Evolutionary conservation across 1,140 invertebrate species (phyloP).

Genomic region (Leucophenga varia): DNA sequence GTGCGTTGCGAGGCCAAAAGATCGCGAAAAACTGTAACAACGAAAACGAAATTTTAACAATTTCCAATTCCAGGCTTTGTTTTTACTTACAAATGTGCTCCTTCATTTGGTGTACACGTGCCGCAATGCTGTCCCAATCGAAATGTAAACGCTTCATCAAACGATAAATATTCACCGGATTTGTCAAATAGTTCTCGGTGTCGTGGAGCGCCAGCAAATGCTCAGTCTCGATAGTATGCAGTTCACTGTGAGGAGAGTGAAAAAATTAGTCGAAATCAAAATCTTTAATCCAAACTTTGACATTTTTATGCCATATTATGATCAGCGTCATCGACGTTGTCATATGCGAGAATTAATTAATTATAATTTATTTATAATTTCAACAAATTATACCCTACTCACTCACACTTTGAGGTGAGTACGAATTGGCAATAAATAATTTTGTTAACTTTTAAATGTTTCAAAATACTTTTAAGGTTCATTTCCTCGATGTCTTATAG

Average conservation of each 20-base stretch:
- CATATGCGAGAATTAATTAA: too few species aligned
- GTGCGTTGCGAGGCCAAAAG: constrained; percentile 69
- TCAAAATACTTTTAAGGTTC: too few species aligned
- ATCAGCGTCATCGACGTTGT: too few species aligned
- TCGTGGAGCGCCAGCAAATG: constrained; percentile 75
- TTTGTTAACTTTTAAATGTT: too few species aligned
- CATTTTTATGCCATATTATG: too few species aligned
- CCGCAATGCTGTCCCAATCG: constrained; percentile 76
- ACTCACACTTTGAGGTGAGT: too few species aligned
- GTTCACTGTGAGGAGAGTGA: constrained; percentile 64
- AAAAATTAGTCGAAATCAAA: too few species aligned
- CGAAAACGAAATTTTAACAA: constrained; percentile 9
- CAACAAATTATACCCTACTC: too few species aligned
- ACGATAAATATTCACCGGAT: constrained; percentile 95
- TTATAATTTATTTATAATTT: too few species aligned
- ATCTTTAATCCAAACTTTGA: too few species aligned
- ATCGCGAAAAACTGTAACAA: constrained; percentile 64
- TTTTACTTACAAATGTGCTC: constrained; percentile 21
- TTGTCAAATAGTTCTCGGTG: constrained; percentile 80
- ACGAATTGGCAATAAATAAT: too few species aligned
- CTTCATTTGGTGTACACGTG: constrained; percentile 22
- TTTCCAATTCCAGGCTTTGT: not conserved
- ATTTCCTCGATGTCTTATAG: too few species aligned
- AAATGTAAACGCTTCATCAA: constrained; percentile 90
- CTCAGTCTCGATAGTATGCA: constrained; percentile 68